Base-by-base conservation (phyloP, 2,113 vertebrate genomes). In the Podiceps cristatus region DNA sequence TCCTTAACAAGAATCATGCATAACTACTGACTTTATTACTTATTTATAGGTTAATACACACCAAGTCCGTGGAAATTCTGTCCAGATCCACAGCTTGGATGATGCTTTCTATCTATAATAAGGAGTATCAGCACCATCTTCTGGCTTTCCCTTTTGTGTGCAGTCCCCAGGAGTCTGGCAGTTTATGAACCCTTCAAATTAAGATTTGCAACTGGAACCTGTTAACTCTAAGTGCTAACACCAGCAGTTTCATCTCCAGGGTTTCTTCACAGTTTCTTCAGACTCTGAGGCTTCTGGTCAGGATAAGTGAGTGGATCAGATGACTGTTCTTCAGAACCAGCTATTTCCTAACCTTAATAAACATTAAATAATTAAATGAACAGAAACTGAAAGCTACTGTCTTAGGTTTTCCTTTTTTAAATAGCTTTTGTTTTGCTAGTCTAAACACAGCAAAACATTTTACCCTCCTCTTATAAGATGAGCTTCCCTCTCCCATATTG, bases 111-210 rank as follows among this genome's bases (percentile, higher is more conserved):
- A 4, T 0, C 22, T 13, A 9, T 10, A 11, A 6, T 4, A 58
- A 93, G 35, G 93, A 94, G 73, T 3, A 2, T 29, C 74, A 97
- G 97, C 96, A 94, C 96, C 97, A 95, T 29, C 96, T 96, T 82
- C 96, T 88, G 97, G 94, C 53, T 52, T n/a, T 58, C 3, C 2
- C 42, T 37, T 60, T 18, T 44, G 7, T 6, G 42, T 1, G 7
- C 24, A 85, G 53, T 13, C 50, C 5, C 15, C 20, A 33, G n/a
- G 7, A 77, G 18, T 0, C 13, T 6, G 8, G 25, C 31, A 35
- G 18, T 37, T 81, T 18, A 45, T 18, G 11, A 88, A 3, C 10
- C 23, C 42, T 81, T 37, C 35, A 25, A 18, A 50, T 24, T 35
- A 23, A 56, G 40, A 37, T 33, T 83, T 68, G 29, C 24, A 60